Conservation (phyloP, 2,888 invertebrate species). For the Gryllus longicercus region DNA sequence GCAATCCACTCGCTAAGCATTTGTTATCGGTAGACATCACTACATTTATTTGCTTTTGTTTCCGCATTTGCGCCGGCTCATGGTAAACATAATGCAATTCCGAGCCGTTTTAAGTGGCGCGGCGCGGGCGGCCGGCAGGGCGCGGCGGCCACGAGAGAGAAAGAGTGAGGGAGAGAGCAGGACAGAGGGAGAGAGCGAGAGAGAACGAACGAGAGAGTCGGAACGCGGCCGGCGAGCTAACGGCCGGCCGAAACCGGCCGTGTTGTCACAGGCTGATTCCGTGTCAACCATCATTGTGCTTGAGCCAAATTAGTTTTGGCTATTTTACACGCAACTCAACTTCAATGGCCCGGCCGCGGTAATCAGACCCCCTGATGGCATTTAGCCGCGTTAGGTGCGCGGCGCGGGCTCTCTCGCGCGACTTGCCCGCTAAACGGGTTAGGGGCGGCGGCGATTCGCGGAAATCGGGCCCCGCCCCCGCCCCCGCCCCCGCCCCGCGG, state of each 20-base stretch:
- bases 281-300: conserved; percentile 17
- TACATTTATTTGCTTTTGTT: too few species aligned
- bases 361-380: conserved; percentile 17
- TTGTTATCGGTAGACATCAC: too few species aligned
- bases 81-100: too few species aligned
- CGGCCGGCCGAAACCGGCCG: not conserved
- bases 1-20: too few species aligned
- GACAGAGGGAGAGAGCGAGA: too few species aligned
- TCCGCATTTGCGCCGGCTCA: too few species aligned
- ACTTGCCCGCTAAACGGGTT: not conserved
- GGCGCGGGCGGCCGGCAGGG: too few species aligned
- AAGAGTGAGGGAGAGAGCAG: too few species aligned
- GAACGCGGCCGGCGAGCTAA: too few species aligned
- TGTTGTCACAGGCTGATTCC: conserved; percentile 10
- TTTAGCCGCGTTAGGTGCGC: conserved; percentile 5
- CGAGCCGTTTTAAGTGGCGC: too few species aligned
- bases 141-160: too few species aligned
- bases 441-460: conserved; percentile 27
- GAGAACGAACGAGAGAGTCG: too few species aligned
- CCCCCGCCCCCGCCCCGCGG: conserved; percentile 33
- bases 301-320: conserved; percentile 17
- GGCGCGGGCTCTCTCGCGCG: not conserved
- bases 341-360: not conserved
- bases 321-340: conserved; percentile 17
- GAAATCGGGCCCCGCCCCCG: conserved; percentile 40